phyloP scores from a whole-genome alignment of 2,888 invertebrate species.

The Drosophila eohydei region DNA sequence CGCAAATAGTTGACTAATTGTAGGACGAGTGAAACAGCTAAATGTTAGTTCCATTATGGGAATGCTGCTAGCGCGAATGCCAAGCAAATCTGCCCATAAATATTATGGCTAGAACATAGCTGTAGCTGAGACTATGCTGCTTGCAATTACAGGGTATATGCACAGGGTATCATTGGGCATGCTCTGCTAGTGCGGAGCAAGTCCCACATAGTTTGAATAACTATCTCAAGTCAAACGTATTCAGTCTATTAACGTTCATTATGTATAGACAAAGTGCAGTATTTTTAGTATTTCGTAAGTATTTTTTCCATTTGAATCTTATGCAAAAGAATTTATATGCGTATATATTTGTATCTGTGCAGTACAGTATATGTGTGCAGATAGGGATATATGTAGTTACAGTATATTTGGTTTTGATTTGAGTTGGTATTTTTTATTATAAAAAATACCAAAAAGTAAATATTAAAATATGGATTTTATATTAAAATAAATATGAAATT shows the following conservation, averaged over 20 bases:
- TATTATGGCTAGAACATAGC: background rate
- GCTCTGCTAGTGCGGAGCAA: background rate
- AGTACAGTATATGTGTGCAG: no score
- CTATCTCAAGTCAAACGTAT: background rate
- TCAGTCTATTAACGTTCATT: no score
- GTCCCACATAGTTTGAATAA: background rate
- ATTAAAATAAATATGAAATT: no score
- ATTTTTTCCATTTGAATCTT: background rate
- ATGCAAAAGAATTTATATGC: no score
- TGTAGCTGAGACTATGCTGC: background rate
- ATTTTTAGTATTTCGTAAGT: background rate
- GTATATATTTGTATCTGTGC: no score
- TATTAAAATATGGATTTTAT: no score
- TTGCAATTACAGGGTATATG: background rate
- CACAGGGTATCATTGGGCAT: background rate
- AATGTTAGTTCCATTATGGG: constrained; percentile 17
- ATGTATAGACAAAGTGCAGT: no score
- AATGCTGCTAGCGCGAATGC: constrained; percentile 7
- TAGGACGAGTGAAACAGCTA: constrained; percentile 29
- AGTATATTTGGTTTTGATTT: no score
- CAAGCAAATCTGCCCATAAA: constrained; percentile 11
- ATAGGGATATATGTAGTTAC: no score
- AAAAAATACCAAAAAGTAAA: no score
- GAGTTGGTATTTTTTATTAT: no score
- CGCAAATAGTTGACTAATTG: constrained; percentile 45